These are phyloP conservation scores for Drosophila diplacantha DNA, from an alignment of 2,888 invertebrate genomes.

Conservation along the genomic window DNA sequence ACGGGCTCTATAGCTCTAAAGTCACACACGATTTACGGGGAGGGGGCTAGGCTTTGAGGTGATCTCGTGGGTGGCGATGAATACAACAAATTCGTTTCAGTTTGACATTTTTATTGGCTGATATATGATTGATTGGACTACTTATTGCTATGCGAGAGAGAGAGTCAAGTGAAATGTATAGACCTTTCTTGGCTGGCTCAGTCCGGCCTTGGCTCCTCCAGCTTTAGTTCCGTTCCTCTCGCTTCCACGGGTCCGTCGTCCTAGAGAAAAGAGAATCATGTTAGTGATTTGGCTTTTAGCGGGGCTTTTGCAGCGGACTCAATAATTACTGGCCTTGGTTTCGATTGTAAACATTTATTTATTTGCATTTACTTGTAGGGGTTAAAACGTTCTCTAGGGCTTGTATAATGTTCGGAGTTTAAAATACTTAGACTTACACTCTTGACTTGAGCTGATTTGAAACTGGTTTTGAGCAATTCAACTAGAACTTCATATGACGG, in stretches of 20 bases:
- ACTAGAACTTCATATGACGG: slow-evolving; percentile 22
- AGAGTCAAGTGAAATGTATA: slow-evolving; percentile 21
- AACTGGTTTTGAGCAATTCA: slow-evolving; percentile 37
- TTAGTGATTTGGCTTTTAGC: slow-evolving; percentile 46
- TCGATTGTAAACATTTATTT: slow-evolving; percentile 65
- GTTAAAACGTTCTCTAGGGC: slow-evolving; percentile 25
- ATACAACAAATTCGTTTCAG: slow-evolving; percentile 61
- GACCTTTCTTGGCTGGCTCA: slow-evolving; percentile 43
- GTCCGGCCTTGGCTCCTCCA: slow-evolving; percentile 1
- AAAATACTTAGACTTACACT: slow-evolving; percentile 32
- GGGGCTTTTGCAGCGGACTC: background rate
- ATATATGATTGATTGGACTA: slow-evolving; percentile 41
- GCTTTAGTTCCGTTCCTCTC: background rate
- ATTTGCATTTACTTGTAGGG: slow-evolving; percentile 35
- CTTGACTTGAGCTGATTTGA: slow-evolving; percentile 24
- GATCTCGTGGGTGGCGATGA: slow-evolving; percentile 46
- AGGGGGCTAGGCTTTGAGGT: slow-evolving; percentile 17
- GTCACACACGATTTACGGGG: slow-evolving; percentile 26
- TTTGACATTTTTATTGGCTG: slow-evolving; percentile 41
- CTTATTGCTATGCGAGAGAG: slow-evolving; percentile 22
- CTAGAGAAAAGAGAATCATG: slow-evolving; percentile 68
- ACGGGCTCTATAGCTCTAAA: slow-evolving; percentile 1
- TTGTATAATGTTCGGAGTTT: slow-evolving; percentile 19
- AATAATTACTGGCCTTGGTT: slow-evolving; percentile 9
- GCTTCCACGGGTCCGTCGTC: slow-evolving; percentile 6